Evolutionary conservation across 2,113 vertebrate species (phyloP), one percentile per base, ranked within the genome.

Genomic region (Neoarius graeffei): DNA sequence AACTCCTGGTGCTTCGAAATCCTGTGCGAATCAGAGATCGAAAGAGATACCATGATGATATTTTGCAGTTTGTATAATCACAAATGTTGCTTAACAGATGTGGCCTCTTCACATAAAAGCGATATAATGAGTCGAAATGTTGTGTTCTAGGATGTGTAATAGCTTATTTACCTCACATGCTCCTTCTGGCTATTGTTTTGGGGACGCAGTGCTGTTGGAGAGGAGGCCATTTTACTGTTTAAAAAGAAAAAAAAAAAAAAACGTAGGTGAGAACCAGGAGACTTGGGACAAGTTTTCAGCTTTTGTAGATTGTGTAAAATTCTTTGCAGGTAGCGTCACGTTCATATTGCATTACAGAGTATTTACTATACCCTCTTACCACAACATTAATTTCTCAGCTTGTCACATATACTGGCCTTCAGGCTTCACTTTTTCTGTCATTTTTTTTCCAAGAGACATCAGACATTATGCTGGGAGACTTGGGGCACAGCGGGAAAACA

Each of bases 111-210:
- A 25, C 5, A 54, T 56, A 17, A 50, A 27, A 76, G 73, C 42
- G 23, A 2, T 50, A 3, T 7, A 42, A 73, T 1, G 4, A 76
- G 20, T 1, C n/a, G 25, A 11, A 80, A 19, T 27, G 77, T 80
- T 23, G 19, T 10, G 59, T 20, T 25, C 5, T 56, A 27, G 62
- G 9, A 54, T 77, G 17, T 64, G 15, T 27, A 25, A 83, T n/a
- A 85, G 48, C 11, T 30, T 2, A 23, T 89, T 92, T 91, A 94
- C 95, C 93, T 93, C 79, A 56, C 23, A 20, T 90, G 74, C 11
- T 94, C 90, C 81, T 79, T 89, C 20, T 13, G 87, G 52, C 91
- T 92, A 90, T 93, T 93, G 85, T 93, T 94, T 13, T 89, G 91
- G 88, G 80, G 77, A 83, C 56, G 56, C 69, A 89, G 56, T n/a